phyloP scores from a whole-genome alignment of 1,140 invertebrate species.

The Platorchestia sp. region DNA sequence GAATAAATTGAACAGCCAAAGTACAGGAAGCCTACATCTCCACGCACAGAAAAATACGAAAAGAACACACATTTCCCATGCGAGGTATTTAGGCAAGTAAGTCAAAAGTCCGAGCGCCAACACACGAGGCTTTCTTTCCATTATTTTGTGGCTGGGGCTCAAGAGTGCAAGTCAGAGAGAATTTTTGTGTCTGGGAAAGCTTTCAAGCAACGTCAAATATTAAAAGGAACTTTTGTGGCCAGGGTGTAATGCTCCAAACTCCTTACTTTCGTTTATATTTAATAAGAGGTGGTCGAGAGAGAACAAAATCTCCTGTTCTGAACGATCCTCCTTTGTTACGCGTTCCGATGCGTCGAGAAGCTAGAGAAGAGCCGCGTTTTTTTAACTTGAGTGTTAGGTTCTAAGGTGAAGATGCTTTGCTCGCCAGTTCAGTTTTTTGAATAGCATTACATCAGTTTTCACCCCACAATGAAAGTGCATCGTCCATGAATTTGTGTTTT shows the following conservation, averaged over 20 bases:
- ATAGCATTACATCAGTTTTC: too few relatives aligned
- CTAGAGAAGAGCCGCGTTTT: not conserved
- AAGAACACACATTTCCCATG: not conserved
- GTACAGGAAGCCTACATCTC: too few relatives aligned
- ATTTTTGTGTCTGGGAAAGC: not conserved
- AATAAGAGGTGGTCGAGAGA: not conserved
- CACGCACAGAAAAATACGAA: too few relatives aligned
- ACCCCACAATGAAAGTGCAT: too few relatives aligned
- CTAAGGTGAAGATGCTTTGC: not conserved
- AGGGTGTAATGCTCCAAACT: not conserved
- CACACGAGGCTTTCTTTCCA: not conserved
- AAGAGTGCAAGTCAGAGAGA: not conserved
- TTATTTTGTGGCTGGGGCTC: not conserved
- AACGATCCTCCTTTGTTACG: not conserved
- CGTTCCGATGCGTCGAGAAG: not conserved
- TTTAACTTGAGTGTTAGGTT: not conserved
- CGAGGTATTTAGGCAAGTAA: not conserved
- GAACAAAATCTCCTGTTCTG: not conserved
- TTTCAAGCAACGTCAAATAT: slow-evolving; percentile 11
- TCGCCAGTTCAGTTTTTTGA: not conserved
- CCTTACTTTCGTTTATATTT: slow-evolving; percentile 34
- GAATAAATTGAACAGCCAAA: too few relatives aligned
- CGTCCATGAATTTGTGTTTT: too few relatives aligned
- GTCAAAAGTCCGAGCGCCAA: not conserved
- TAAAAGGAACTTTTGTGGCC: not conserved